phyloP scores from a whole-genome alignment of 2,797 vertebrate genomes.

The Champsocephalus esox region DNA sequence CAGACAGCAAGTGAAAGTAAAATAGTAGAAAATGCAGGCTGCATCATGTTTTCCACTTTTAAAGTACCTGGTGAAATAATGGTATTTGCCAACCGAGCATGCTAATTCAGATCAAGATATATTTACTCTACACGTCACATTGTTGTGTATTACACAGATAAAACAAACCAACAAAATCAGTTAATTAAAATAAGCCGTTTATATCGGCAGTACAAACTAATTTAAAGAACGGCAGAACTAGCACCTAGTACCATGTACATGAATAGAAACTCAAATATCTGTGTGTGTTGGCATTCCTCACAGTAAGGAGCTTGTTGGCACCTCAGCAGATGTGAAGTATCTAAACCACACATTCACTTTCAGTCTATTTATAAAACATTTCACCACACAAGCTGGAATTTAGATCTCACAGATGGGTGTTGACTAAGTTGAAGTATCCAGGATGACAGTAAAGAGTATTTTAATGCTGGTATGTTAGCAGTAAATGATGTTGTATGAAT shows the following conservation, averaged over 20 bases:
- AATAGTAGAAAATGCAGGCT: neutral
- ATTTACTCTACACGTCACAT: too few relatives aligned
- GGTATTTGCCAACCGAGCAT: too few relatives aligned
- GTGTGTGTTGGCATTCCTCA: neutral
- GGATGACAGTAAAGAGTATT: neutral
- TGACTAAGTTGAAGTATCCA: neutral
- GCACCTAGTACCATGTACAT: too few relatives aligned
- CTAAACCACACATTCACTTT: neutral
- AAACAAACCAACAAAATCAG: too few relatives aligned
- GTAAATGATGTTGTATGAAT: neutral
- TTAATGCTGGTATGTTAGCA: neutral
- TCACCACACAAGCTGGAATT: neutral
- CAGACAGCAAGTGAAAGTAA: neutral
- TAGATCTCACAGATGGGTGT: neutral
- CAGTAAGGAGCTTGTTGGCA: neutral
- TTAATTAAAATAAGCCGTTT: too few relatives aligned
- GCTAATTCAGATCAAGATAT: too few relatives aligned
- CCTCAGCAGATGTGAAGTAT: neutral
- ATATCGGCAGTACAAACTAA: too few relatives aligned
- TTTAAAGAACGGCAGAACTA: too few relatives aligned
- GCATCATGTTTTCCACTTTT: too few relatives aligned
- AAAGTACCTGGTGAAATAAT: too few relatives aligned
- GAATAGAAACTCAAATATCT: neutral
- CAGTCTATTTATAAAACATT: neutral
- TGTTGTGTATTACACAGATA: too few relatives aligned